These are phyloP conservation scores for Ylistrum balloti DNA, from an alignment of 1,140 invertebrate species.

Conservation along the genomic window DNA sequence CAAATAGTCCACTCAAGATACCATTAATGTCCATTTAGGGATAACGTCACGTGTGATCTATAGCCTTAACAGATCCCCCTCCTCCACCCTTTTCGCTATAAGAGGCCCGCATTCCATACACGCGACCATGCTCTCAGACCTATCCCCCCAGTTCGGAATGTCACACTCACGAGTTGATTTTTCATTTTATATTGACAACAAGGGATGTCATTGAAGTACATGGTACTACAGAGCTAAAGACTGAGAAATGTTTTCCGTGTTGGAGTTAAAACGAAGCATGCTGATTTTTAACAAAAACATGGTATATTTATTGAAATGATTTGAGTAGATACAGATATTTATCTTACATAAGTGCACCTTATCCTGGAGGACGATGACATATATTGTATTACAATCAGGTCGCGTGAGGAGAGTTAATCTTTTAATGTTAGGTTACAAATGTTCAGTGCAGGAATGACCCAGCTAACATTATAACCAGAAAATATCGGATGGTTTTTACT, in stretches of 20 bases:
- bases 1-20: not conserved
- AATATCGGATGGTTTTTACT: too few relatives aligned
- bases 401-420: not conserved
- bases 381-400: too few relatives aligned
- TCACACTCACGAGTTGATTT: not conserved
- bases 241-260: not conserved
- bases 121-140: not conserved
- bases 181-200: not conserved
- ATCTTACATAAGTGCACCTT: not conserved
- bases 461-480: too few relatives aligned
- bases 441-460: not conserved
- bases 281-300: not conserved
- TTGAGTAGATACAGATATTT: not conserved
- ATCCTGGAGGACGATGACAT: not conserved
- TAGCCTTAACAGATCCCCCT: not conserved
- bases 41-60: not conserved
- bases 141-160: not conserved
- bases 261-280: not conserved
- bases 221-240: not conserved
- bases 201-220: not conserved
- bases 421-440: not conserved
- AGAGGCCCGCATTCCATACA: not conserved
- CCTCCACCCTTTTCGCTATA: not conserved
- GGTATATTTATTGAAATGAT: not conserved
- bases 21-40: constrained; percentile 26